A percentile compares a stretch with the other conserved stretches of the same genome.
These are phyloP conservation scores for Halcyon chelicuti DNA, from an alignment of 2,797 vertebrate species.

Conservation along the genomic window DNA sequence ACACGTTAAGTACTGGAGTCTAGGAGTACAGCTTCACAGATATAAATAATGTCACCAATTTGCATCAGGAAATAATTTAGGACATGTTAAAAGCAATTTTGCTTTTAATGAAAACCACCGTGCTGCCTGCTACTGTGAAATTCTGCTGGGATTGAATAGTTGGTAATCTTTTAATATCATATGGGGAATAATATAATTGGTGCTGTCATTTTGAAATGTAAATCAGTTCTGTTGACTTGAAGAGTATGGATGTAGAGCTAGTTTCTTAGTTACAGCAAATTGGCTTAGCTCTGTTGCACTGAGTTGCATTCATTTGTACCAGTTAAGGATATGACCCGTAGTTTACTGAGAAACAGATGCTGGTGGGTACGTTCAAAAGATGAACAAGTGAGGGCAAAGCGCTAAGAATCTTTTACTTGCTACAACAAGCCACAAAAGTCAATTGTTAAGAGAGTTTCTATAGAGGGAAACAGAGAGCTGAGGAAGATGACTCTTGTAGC, in stretches of 20 bases:
- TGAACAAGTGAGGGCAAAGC: neutral
- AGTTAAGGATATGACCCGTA: neutral
- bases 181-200: neutral
- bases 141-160: neutral
- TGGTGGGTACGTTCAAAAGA: neutral
- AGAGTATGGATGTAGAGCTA: neutral
- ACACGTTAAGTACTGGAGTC: neutral
- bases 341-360: constrained; percentile 12
- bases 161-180: constrained; percentile 27
- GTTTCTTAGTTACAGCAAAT: constrained; percentile 30
- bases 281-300: neutral
- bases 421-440: neutral
- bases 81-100: neutral
- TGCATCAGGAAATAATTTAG: neutral
- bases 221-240: neutral
- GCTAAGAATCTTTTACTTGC: neutral
- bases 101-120: neutral
- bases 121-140: neutral
- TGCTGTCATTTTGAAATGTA: constrained; percentile 8
- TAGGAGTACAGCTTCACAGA: neutral
- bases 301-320: neutral
- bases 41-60: neutral
- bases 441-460: neutral
- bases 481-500: neutral
- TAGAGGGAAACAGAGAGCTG: neutral